phyloP scores from a whole-genome alignment of 2,113 vertebrate species.

The Pollachius pollachius region DNA sequence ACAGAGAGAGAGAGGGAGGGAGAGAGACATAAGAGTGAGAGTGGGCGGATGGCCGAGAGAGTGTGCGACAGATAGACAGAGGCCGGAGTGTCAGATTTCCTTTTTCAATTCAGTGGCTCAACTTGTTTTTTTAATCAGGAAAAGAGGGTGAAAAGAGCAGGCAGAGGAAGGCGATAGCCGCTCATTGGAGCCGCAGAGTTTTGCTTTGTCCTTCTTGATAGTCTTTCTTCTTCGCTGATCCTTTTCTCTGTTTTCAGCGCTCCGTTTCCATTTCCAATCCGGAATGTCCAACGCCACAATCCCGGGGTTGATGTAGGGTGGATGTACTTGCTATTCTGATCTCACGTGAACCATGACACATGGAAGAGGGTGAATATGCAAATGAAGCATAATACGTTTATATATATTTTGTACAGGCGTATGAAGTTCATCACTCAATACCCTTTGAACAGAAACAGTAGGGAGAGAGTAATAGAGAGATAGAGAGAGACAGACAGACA shows the following conservation, averaged over 20 bases:
- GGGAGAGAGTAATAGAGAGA: slow-evolving; percentile 1
- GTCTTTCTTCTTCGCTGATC: neutral
- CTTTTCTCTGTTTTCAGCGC: neutral
- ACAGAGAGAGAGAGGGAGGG: no score
- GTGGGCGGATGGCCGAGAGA: no score
- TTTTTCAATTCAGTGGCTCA: no score
- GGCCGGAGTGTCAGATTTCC: no score
- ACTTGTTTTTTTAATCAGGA: no score
- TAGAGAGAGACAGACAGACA: slow-evolving; percentile 15
- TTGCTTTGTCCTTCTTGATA: neutral
- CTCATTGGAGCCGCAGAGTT: no score
- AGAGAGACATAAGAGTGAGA: no score
- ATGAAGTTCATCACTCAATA: slow-evolving; percentile 41
- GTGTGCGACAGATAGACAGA: no score
- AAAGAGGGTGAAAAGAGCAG: no score
- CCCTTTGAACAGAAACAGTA: slow-evolving; percentile 21
- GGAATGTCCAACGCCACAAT: slow-evolving; percentile 35
- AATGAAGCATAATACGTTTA: slow-evolving; percentile 39
- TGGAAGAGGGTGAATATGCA: slow-evolving; percentile 55
- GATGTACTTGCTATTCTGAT: slow-evolving; percentile 61
- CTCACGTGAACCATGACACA: slow-evolving; percentile 51
- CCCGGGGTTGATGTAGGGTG: slow-evolving; percentile 47
- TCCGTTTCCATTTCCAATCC: slow-evolving; percentile 22
- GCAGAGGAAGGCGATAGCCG: no score
- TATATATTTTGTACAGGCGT: slow-evolving; percentile 33